Evolutionary conservation across 2,888 invertebrate species (phyloP), one percentile per base, ranked within the genome.

Genomic region (Toxonevra muliebris): DNA sequence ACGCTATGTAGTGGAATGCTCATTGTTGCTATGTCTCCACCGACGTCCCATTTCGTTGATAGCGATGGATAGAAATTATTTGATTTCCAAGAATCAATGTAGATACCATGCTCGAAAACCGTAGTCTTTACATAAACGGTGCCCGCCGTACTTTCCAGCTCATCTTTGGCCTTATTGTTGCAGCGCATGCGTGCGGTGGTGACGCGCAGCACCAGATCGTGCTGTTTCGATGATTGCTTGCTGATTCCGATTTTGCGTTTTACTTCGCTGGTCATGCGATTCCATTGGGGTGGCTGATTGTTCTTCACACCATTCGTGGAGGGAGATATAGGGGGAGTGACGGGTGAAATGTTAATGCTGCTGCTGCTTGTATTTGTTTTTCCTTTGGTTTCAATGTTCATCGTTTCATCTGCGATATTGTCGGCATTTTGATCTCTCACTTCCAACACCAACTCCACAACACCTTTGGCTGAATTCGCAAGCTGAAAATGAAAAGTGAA

Each of bases 121-220:
- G 91, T 90, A 68, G 93, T 92, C 85, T 93, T 93, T 71, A 93
- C 87, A 81, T 93, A 93, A 76, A 93, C 87, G 64, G 90, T 90
- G 45, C 81, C 79, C n/a, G 83, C 84, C 10, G 81, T 81, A 50
- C 77, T 78, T 71, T 85, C 85, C 65, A 86, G 77, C 43, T 86
- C 85, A 60, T 85, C 85, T 75, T 85, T 86, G 2, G 83, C 84
- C 74, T 84, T 85, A 67, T 84, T 82, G 55, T 85, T 81, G 70
- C 84, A 85, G 8, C 85, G 78, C 84, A 85, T 83, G 64, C 83
- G 79, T 1, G 84, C 70, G 0, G 85, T 85, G 0, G 80, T 82
- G 0, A 85, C 76, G 45, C 79, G 80, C 3, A 85, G 71, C 17
- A 76, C 68, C 0, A 82, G 71, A 2, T 75, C 75, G 42, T 75